Conservation (phyloP, 1,140 invertebrate genomes). For the Papilio dardanus region DNA sequence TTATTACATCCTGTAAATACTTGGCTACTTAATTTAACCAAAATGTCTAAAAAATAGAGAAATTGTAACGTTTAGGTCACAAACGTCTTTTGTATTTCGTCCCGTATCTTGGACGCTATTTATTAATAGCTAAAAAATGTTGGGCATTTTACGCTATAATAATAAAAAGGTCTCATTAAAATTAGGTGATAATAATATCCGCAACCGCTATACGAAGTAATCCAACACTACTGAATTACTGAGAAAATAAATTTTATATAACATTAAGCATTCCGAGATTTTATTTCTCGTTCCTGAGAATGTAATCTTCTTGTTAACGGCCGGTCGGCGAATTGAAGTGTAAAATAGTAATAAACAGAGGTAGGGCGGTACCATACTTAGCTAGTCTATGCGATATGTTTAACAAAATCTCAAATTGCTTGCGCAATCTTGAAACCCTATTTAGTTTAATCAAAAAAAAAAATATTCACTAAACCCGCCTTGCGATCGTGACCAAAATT, state of each 20-base stretch:
- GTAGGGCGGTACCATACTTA: background rate
- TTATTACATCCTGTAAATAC: background rate
- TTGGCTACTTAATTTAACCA: too few relatives aligned
- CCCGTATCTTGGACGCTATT: too few relatives aligned
- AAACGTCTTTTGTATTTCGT: too few relatives aligned
- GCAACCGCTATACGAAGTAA: background rate
- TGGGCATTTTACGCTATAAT: too few relatives aligned
- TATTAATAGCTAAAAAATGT: too few relatives aligned
- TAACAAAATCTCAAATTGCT: background rate
- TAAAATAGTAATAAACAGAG: conserved; percentile 26
- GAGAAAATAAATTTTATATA: conserved; percentile 22
- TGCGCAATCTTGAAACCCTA: background rate
- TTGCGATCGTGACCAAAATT: background rate
- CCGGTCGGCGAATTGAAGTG: conserved; percentile 17
- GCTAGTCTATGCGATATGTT: background rate
- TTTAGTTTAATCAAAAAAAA: background rate
- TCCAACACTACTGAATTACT: conserved; percentile 1
- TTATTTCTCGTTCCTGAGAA: conserved; percentile 13
- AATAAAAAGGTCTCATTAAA: too few relatives aligned
- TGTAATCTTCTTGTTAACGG: conserved; percentile 19
- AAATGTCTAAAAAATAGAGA: too few relatives aligned
- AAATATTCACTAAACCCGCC: background rate
- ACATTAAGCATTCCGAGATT: conserved; percentile 17
- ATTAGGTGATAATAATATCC: too few relatives aligned
- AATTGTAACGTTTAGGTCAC: too few relatives aligned